Evolutionary conservation across 2,113 vertebrate species (phyloP), one percentile per base, ranked within the genome.

Genomic region (Sialia sialis): DNA sequence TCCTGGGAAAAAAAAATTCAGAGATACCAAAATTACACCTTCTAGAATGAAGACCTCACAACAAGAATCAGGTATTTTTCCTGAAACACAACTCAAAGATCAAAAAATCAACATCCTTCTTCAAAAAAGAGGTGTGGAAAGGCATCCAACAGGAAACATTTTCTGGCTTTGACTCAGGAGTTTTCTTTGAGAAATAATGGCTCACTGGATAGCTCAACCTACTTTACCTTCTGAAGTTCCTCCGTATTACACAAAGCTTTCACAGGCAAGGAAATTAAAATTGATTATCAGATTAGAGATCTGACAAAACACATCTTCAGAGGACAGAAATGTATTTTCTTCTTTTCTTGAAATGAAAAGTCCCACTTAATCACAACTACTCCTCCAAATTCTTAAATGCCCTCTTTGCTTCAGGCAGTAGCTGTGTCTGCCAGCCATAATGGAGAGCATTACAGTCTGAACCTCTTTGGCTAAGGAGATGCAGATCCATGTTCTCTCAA

Each of bases 251-350:
- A 70, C 18, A 90, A 76, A 77, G 41, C 46, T 85, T 44, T 81
- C 49, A 81, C 22, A 79, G 43, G 29, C 67, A 93, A 79, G 75
- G 70, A 93, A 95, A 95, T 91, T 62, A 91, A 85, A 95, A 91
- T 4, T 55, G 49, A 82, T 83, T 26, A 85, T 80, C 48, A 91
- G 75, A 95, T 87, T 55, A 85, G 34, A 94, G 74, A 74, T 79
- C 32, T 84, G 70, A 79, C 46, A 68, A 80, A 85, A 69, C 63
- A 46, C 59, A 73, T 29, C 77, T 91, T 69, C 32, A 91, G 41
- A 93, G 34, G 22, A 87, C 32, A 93, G 29, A 90, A 79, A 54
- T 82, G 52, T 58, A 41, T 79, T 76, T 90, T 54, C 29, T 80
- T 76, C 32, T 79, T 91, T 79, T 87, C 38, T 85, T 74, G 22